Evolutionary conservation across 2,113 vertebrate genomes (phyloP), one percentile per base, ranked within the genome.

Genomic region (Columba livia): DNA sequence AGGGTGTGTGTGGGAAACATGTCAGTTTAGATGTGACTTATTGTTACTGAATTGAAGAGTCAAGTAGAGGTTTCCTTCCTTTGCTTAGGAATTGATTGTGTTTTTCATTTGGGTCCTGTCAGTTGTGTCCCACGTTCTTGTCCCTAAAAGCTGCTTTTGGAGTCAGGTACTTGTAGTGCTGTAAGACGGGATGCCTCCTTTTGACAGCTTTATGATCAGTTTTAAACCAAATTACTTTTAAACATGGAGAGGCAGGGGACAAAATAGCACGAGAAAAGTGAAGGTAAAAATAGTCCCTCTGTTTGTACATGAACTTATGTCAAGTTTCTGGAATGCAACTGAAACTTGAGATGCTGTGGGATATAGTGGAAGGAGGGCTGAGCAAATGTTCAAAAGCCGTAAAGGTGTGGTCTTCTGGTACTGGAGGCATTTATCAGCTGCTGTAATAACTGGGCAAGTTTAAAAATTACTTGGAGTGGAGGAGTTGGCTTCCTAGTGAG

Each of bases 281-380:
- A 78, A 53, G 32, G 42, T 93, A 89, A 81, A 93, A 89, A 78
- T 87, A 91, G 70, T 66, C 36, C 6, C 9, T 48, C 12, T 34
- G 10, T 74, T 12, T 74, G 7, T 74, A 18, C 9, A 2, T 91
- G 87, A 79, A 84, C 38, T 80, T 87, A 61, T 4, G 32, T 83
- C 58, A 54, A 15, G 89, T 84, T 89, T 93, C 51, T 96, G 93
- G 89, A 85, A 85, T 64, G 91, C 15, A 34, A 1, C 40, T 90
- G 93, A 53, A 83, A 92, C 50, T 29, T 65, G 93, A 96, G 93
- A 78, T 2, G 1, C 67, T 50, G 54, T 26, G 70, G 69, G 77
- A 21, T 77, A 31, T n/a, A 40, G n/a, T 21, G 36, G 40, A 54
- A 84, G 47, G 73, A 71, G 70, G 15, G 64, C 60, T 40, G 72